Conservation (phyloP, 2,797 vertebrate genomes). For the Liparis tanakae region DNA sequence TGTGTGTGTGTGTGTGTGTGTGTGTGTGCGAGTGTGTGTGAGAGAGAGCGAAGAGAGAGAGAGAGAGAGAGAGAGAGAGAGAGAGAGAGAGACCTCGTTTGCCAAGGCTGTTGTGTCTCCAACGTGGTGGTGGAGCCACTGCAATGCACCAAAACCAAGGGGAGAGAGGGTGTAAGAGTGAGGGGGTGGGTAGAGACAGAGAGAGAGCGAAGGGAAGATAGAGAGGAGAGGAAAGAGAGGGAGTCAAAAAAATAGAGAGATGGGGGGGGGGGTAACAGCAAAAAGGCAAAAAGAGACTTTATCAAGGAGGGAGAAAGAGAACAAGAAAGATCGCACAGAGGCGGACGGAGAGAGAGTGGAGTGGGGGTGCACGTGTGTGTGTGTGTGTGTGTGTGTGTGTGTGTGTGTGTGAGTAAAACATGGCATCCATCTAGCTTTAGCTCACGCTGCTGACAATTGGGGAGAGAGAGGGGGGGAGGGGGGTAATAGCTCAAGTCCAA, state of each 20-base stretch:
- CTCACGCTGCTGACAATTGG: conserved; percentile 45
- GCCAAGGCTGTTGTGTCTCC: conserved; percentile 83
- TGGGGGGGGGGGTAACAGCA: conserved; percentile 41
- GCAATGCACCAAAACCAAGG: conserved; percentile 87
- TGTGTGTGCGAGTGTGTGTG: no score
- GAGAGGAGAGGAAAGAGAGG: conserved; percentile 54
- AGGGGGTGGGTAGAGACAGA: conserved; percentile 67
- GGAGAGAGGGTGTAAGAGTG: conserved; percentile 78
- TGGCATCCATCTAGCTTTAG: conserved; percentile 64
- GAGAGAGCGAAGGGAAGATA: conserved; percentile 40
- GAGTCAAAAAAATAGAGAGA: conserved; percentile 61
- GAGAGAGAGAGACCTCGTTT: conserved; percentile 73
- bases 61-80: conserved; percentile 42
- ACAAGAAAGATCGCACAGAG: conserved; percentile 34
- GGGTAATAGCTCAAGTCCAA: conserved; percentile 49
- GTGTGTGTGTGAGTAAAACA: conserved; percentile 18
- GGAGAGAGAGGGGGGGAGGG: not conserved
- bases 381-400: conserved; percentile 15
- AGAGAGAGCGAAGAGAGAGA: no score
- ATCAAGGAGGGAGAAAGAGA: conserved; percentile 36
- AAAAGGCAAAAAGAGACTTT: conserved; percentile 45
- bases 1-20: no score
- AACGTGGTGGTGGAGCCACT: conserved; percentile 82
- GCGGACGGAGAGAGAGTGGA: conserved; percentile 26
- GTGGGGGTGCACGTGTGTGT: conserved; percentile 17